These are phyloP conservation scores for Rhabdomys pumilio DNA, from an alignment of 2,797 vertebrate genomes.

Conservation along the genomic window DNA sequence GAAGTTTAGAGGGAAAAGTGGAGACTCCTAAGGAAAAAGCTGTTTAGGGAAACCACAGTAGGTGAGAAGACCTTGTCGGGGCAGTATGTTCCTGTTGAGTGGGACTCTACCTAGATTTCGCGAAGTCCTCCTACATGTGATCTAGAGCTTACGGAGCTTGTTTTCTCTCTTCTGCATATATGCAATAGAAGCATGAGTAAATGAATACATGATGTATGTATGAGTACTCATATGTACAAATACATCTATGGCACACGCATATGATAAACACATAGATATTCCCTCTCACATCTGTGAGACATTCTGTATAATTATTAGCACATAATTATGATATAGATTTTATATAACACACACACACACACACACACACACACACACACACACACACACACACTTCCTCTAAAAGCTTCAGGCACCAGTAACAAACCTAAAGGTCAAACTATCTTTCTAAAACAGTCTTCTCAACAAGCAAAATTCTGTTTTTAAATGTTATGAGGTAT, in stretches of 20 bases:
- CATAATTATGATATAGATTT: background rate
- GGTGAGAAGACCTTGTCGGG: background rate
- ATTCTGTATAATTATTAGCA: background rate
- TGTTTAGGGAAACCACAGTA: background rate
- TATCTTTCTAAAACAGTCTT: background rate
- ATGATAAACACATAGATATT: background rate
- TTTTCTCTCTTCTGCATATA: background rate
- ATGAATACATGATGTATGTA: too few relatives aligned
- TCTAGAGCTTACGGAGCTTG: background rate
- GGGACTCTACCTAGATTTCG: background rate
- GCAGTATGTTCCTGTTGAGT: background rate
- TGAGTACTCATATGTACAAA: background rate
- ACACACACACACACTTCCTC: background rate
- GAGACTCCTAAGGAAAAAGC: background rate
- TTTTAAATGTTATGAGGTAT: background rate
- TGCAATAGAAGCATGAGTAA: background rate
- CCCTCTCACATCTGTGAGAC: background rate
- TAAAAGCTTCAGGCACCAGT: background rate
- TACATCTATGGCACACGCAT: background rate
- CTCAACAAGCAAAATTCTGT: background rate
- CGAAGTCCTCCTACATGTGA: background rate
- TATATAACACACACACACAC: background rate
- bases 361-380: background rate
- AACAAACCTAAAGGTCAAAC: conserved; percentile 5
- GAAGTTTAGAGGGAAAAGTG: background rate